Evolutionary conservation across 1,140 invertebrate species (phyloP).

Genomic region (Neomicropteryx cornuta): DNA sequence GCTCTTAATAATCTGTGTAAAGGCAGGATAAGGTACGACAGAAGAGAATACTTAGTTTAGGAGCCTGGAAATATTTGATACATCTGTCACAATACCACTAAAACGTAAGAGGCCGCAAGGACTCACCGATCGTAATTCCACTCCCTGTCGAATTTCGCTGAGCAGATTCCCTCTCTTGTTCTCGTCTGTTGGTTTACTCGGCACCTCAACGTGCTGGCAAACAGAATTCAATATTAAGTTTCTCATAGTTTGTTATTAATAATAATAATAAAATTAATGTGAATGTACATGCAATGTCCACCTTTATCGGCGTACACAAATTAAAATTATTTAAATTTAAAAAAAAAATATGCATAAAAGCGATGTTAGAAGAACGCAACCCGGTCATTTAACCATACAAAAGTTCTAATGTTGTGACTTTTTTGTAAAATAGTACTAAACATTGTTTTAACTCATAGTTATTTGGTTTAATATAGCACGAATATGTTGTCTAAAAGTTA

Average conservation of each 20-base stretch:
- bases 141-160: slow-evolving; percentile 68
- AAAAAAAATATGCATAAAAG: slow-evolving; percentile 4
- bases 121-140: slow-evolving; percentile 58
- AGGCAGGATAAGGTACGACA: too few relatives aligned
- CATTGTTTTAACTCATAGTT: too few relatives aligned
- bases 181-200: slow-evolving; percentile 21
- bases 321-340: slow-evolving; percentile 4
- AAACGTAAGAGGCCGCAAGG: too few relatives aligned
- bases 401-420: too few relatives aligned
- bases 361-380: neutral
- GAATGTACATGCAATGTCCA: neutral
- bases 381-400: too few relatives aligned
- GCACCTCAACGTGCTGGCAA: slow-evolving; percentile 46
- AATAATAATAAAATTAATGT: slow-evolving; percentile 1
- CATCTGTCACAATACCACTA: too few relatives aligned
- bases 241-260: neutral
- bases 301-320: neutral
- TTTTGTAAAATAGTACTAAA: too few relatives aligned
- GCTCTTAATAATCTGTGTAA: too few relatives aligned
- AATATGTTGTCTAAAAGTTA: too few relatives aligned
- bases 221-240: neutral
- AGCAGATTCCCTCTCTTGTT: slow-evolving; percentile 59
- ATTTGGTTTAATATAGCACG: too few relatives aligned
- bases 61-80: too few relatives aligned
- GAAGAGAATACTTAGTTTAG: too few relatives aligned